These are phyloP conservation scores for Australoheros facetus DNA, from an alignment of 2,797 vertebrate species.

Conservation along the genomic window DNA sequence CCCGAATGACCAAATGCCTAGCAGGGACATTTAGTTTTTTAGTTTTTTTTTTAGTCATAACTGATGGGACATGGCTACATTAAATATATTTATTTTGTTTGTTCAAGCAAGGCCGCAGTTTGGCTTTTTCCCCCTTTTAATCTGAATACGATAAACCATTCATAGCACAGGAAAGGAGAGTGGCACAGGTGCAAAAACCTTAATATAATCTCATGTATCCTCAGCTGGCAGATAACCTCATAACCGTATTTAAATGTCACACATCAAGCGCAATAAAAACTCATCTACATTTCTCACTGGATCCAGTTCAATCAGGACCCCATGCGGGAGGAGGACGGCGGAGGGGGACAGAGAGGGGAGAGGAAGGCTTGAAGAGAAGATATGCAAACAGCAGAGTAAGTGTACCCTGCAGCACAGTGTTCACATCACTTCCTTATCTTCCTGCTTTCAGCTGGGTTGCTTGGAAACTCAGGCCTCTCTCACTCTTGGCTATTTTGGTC, in stretches of 20 bases:
- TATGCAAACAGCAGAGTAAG: conserved; percentile 48
- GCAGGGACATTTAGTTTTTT: not conserved
- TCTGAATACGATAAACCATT: not conserved
- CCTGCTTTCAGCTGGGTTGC: conserved; percentile 57
- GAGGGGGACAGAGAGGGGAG: not conserved
- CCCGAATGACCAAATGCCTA: conserved; percentile 30
- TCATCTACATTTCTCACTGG: conserved; percentile 30
- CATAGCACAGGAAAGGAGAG: not conserved
- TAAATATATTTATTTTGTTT: not conserved
- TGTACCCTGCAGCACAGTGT: conserved; percentile 20
- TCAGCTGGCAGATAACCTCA: conserved; percentile 29
- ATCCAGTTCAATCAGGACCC: not conserved
- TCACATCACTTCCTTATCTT: conserved; percentile 34
- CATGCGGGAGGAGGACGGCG: not conserved
- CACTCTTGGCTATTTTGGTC: not conserved
- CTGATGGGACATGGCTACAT: not conserved
- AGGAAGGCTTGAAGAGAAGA: not conserved
- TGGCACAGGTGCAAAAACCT: conserved; percentile 54
- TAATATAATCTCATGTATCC: conserved; percentile 21
- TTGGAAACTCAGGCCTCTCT: conserved; percentile 61
- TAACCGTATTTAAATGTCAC: conserved; percentile 15
- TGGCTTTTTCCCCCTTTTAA: not conserved
- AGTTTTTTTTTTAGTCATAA: not conserved
- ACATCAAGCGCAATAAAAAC: not conserved
- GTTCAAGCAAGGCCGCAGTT: not conserved